These are phyloP conservation scores for Vidua macroura DNA, from an alignment of 2,113 vertebrate species.

Conservation along the genomic window DNA sequence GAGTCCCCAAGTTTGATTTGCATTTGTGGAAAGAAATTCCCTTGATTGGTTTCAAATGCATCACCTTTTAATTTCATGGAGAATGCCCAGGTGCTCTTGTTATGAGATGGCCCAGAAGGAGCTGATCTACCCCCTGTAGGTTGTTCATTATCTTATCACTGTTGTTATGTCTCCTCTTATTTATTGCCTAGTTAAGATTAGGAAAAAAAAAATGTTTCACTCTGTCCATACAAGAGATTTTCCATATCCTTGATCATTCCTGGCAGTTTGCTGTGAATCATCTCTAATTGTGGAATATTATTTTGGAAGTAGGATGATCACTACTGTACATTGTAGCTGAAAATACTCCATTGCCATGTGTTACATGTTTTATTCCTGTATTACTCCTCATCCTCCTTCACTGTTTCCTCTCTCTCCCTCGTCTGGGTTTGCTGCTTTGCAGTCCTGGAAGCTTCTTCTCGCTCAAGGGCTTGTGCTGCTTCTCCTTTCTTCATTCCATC, in stretches of 20 bases:
- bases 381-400: neutral
- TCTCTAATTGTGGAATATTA: neutral
- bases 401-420: neutral
- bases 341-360: neutral
- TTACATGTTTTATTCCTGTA: neutral
- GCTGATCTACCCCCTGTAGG: neutral
- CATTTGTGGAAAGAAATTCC: neutral
- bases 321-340: neutral
- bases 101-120: neutral
- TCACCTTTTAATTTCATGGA: constrained; percentile 20
- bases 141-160: neutral
- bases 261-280: neutral
- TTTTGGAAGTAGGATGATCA: neutral
- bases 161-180: neutral
- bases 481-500: neutral
- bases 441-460: neutral
- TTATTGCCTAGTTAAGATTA: neutral
- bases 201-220: neutral
- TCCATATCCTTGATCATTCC: neutral
- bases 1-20: neutral
- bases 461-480: accelerated
- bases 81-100: neutral
- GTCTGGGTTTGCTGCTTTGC: accelerated
- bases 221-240: neutral
- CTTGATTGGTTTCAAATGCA: neutral